phyloP scores from a whole-genome alignment of 2,113 vertebrate species.

The Hippotragus niger region DNA sequence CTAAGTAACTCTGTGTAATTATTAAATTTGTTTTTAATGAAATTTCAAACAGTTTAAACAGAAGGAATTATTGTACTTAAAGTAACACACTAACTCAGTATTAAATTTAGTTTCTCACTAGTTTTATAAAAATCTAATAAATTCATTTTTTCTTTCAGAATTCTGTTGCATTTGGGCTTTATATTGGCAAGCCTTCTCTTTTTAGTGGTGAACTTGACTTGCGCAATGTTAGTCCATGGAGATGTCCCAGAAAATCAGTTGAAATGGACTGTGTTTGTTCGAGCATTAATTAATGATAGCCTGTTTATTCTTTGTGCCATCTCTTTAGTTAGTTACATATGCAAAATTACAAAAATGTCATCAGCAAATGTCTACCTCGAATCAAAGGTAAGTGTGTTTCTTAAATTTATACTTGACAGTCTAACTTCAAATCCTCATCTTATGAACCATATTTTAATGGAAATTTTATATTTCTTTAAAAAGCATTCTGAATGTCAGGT shows the following conservation, averaged over 20 bases:
- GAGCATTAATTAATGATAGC: slow-evolving; percentile 92
- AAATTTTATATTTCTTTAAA: background rate
- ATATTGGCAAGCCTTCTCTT: slow-evolving; percentile 89
- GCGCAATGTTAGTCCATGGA: slow-evolving; percentile 89
- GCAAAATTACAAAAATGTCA: slow-evolving; percentile 95
- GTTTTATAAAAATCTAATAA: slow-evolving; percentile 46
- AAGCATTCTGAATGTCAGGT: background rate
- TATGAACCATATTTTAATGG: slow-evolving; percentile 22
- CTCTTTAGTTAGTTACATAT: slow-evolving; percentile 93
- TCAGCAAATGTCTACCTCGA: slow-evolving; percentile 98
- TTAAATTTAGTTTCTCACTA: slow-evolving; percentile 28
- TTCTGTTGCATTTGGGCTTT: slow-evolving; percentile 90
- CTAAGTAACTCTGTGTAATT: slow-evolving; percentile 1
- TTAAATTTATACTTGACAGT: slow-evolving; percentile 48
- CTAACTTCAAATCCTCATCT: slow-evolving; percentile 24
- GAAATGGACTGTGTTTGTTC: slow-evolving; percentile 87
- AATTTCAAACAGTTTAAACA: slow-evolving; percentile 20
- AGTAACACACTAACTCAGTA: background rate
- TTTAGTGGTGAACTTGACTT: slow-evolving; percentile 94
- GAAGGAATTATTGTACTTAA: slow-evolving; percentile 34
- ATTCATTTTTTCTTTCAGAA: slow-evolving; percentile 79
- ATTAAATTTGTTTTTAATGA: slow-evolving; percentile 48
- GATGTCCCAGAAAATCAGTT: slow-evolving; percentile 82
- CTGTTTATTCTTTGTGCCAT: slow-evolving; percentile 95
- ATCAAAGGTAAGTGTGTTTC: slow-evolving; percentile 88